Conservation (phyloP, 2,888 invertebrate species). For the Eulithis prunata region DNA sequence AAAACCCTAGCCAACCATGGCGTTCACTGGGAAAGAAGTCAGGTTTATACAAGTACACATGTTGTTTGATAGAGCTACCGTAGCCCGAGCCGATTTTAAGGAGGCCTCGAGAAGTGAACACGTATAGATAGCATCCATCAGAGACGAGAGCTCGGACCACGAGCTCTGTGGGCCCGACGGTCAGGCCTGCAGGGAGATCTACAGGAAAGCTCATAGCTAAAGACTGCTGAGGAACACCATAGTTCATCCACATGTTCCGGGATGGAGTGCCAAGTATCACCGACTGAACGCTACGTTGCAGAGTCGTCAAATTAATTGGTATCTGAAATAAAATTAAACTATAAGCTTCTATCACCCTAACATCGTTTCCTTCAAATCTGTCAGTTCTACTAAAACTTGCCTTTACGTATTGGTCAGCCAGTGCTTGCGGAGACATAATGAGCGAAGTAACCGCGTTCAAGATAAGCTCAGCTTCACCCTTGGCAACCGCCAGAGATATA, state of each 20-base stretch:
- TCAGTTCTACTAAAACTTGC: constrained; percentile 62
- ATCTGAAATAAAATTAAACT: constrained; percentile 79
- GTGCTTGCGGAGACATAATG: constrained; percentile 91
- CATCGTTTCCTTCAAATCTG: too few species aligned
- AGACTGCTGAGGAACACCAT: constrained; percentile 92
- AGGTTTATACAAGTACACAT: constrained; percentile 92
- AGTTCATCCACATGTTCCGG: constrained; percentile 94
- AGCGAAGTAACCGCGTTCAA: constrained; percentile 94
- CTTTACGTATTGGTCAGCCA: constrained; percentile 92
- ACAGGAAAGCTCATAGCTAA: constrained; percentile 88
- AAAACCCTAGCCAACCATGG: constrained; percentile 93
- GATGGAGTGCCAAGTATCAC: constrained; percentile 93
- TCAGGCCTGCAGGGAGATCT: constrained; percentile 64
- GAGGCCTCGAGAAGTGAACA: constrained; percentile 93
- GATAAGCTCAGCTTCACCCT: constrained; percentile 96
- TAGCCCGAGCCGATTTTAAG: constrained; percentile 98
- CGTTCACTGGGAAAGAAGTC: constrained; percentile 91
- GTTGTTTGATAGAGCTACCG: constrained; percentile 96
- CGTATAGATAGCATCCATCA: constrained; percentile 95
- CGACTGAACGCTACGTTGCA: constrained; percentile 95
- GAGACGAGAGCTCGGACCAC: constrained; percentile 89
- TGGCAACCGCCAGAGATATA: constrained; percentile 95
- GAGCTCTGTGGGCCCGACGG: constrained; percentile 65
- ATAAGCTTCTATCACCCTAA: not conserved
- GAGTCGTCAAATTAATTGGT: constrained; percentile 92